phyloP scores from a whole-genome alignment of 2,888 invertebrate species.

The Callimorpha dominula region DNA sequence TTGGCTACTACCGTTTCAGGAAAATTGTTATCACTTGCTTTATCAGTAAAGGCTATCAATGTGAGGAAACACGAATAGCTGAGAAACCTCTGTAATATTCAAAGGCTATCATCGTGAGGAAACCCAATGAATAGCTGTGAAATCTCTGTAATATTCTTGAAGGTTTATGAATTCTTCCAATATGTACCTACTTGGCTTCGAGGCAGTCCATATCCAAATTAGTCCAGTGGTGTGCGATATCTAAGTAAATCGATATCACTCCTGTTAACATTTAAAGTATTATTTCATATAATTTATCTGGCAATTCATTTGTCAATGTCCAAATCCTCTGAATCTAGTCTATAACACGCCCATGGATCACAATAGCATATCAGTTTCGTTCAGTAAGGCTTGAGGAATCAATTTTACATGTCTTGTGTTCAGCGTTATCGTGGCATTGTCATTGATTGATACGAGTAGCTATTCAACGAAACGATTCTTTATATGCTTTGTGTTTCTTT shows the following conservation, averaged over 20 bases:
- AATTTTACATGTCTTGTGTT: background rate
- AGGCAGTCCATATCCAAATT: background rate
- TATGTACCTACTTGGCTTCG: too few relatives aligned
- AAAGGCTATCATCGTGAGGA: too few relatives aligned
- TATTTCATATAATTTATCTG: background rate
- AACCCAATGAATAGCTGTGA: too few relatives aligned
- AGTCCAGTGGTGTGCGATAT: background rate
- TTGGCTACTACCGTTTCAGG: too few relatives aligned
- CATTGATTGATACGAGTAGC: conserved; percentile 3
- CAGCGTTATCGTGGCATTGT: background rate
- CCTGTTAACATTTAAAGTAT: too few relatives aligned
- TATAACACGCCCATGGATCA: background rate
- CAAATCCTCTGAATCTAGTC: background rate
- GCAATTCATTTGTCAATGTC: background rate
- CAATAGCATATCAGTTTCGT: background rate
- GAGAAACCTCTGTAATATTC: background rate
- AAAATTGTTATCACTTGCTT: too few relatives aligned
- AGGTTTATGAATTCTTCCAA: background rate
- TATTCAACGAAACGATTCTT: background rate
- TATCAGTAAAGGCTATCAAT: too few relatives aligned
- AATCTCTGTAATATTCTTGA: background rate
- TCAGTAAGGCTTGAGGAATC: background rate
- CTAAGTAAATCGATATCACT: too few relatives aligned
- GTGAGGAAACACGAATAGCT: too few relatives aligned
- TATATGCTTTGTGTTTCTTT: background rate